Evolutionary conservation across 2,888 invertebrate species (phyloP), one percentile per base, ranked within the genome.

Genomic region (Lumbricus terrestris): DNA sequence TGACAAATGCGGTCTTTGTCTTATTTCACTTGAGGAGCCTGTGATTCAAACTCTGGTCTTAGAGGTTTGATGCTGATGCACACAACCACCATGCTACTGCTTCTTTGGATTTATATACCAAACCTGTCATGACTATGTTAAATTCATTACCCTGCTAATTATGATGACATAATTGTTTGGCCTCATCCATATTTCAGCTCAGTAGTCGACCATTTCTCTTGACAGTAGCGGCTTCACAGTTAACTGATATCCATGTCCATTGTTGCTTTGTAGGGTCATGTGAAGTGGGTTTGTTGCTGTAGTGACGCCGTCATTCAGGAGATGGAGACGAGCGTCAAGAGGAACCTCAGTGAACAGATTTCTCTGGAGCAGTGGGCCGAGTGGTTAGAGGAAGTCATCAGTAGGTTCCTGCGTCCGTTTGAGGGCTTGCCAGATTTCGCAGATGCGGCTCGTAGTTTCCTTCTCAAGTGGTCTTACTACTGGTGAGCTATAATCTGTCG

Each of bases 381-480:
- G 33, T 90, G 90, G 90, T 40, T 90, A 8, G 90, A 90, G 33
- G 85, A 85, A 38, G 90, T 90, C n/a, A 85, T 90, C 38, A 40
- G 82, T 82, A 35, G 15, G 13, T 42, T 90, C 29, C 90, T 90
- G 34, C 93, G 97, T 98, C 91, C 97, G 98, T 95, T 97, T 97
- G 85, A 85, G 69, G 47, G 35, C 20, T 35, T 47, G 33, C 42
- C 47, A 89, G 47, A n/a, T 35, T 90, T 88, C 42, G 83, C 88
- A 82, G 89, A 90, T 69, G 83, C 40, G 33, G 90, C 90, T 5
- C 90, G 69, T 47, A 54, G 35, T 29, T 90, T 90, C n/a, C 89
- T 90, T 20, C 90, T 89, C 15, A 88, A 90, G 47, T 90, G 90
- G 90, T 90, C 90, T 20, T 90, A 83, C n/a, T 90, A 90, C 83